phyloP scores from a whole-genome alignment of 2,113 vertebrate genomes.

The Serinus canaria region DNA sequence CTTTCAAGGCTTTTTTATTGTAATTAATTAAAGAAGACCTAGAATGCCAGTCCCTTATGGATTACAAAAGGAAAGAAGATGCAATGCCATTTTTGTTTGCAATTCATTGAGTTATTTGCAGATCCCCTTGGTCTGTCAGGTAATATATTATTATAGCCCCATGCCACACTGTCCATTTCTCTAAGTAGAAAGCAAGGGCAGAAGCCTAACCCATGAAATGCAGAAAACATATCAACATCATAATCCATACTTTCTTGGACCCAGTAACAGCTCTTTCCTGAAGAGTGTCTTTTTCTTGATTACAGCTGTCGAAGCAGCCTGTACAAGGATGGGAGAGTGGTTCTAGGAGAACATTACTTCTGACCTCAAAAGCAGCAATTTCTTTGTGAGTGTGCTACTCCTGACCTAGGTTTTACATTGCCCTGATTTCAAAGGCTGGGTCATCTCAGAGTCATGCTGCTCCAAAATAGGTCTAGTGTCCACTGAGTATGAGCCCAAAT shows the following conservation, averaged over 20 bases:
- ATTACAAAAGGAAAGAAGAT: not conserved
- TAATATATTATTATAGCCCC: not conserved
- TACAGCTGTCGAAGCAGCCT: not conserved
- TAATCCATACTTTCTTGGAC: not conserved
- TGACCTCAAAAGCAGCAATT: not conserved
- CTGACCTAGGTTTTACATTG: not conserved
- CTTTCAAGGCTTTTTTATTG: conserved; percentile 33
- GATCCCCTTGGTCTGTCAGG: not conserved
- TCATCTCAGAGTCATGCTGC: not conserved
- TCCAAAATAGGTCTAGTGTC: not conserved
- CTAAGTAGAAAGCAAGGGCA: not conserved
- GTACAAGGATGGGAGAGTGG: not conserved
- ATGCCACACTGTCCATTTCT: not conserved
- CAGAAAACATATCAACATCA: not conserved
- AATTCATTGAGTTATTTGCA: not conserved
- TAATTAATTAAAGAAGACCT: conserved; percentile 20
- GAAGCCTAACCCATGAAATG: not conserved
- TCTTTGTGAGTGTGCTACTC: not conserved
- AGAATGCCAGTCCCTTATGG: not conserved
- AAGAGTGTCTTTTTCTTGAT: not conserved
- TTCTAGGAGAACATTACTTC: not conserved
- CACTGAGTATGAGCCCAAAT: not conserved
- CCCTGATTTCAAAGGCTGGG: not conserved
- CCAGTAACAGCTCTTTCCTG: not conserved
- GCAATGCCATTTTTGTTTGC: not conserved